Evolutionary conservation across 2,888 invertebrate species (phyloP), one percentile per base, ranked within the genome.

Genomic region (Cryptosula pallasiana): DNA sequence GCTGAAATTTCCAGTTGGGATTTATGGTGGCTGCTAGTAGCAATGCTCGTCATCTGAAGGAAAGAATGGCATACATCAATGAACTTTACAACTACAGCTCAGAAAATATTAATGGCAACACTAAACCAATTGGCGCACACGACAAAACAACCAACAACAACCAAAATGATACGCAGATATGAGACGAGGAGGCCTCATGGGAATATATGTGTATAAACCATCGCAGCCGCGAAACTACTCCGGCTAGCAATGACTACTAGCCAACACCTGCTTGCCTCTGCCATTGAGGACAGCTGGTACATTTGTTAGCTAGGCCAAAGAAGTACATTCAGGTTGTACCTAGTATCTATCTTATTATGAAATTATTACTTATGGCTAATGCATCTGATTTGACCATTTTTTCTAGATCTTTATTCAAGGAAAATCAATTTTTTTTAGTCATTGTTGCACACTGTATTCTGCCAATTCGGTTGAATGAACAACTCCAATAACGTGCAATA

Each of bases 41-140:
- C 70, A 70, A 70, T 29, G 55, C 55, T n/a, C 70, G 70, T 2
- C 70, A 70, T 32, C 25, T 70, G n/a, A 70, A 70, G 32, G 70
- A 70, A 45, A 34, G 63, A n/a, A 63, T 63, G 63, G 63, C 20
- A 16, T 63, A 63, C 63, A 63, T 63, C 16, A 63, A 63, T 32
- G 63, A 63, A 32, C 63, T 32, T 3, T 63, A 63, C 32, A 32
- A 20, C 9, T 63, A 63, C 32, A 63, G 63, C 63, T 32, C 63
- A 9, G 63, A 63, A 34, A 63, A 63, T 27, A 20, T 63, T 16
- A 63, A 63, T 27, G 63, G 63, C 29, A 63, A 63, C 34, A 32
- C 27, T 1, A 63, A 63, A 32, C 9, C 63, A 9, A 32, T 32
- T 27, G 13, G 13, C 5, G 29, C 27, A 29, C 63, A 63, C 5